These are phyloP conservation scores for Diuraphis noxia DNA, from an alignment of 1,140 invertebrate species.

Conservation along the genomic window DNA sequence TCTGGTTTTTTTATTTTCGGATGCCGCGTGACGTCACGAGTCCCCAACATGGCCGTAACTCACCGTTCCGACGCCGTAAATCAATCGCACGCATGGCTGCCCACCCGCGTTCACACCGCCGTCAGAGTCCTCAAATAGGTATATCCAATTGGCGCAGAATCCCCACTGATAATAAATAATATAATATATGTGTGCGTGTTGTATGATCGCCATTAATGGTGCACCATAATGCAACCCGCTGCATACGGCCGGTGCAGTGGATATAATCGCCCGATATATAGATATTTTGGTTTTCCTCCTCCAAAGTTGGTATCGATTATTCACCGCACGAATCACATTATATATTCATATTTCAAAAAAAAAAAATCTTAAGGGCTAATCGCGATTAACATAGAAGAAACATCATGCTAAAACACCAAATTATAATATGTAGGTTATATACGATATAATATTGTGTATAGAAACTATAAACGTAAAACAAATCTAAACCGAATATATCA, in stretches of 20 bases:
- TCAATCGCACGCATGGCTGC: conserved; percentile 38
- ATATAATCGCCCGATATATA: too few species aligned
- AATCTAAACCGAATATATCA: too few species aligned
- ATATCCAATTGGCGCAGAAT: conserved; percentile 42
- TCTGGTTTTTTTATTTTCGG: background rate
- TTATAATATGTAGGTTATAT: background rate
- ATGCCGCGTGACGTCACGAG: background rate
- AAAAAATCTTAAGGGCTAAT: background rate
- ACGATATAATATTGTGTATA: too few species aligned
- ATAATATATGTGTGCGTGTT: background rate
- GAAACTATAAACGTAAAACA: background rate
- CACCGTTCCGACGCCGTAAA: conserved; percentile 18
- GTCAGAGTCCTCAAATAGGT: background rate
- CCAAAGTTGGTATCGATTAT: background rate
- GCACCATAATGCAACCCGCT: background rate
- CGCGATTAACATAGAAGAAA: too few species aligned
- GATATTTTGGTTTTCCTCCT: background rate
- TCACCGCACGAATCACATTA: accelerated
- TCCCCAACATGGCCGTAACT: conserved; percentile 43
- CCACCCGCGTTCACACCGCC: background rate
- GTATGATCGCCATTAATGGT: conserved; percentile 3
- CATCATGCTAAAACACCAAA: background rate
- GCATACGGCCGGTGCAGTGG: background rate
- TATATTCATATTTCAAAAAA: background rate
- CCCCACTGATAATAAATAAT: background rate